Base-by-base conservation (phyloP, 2,113 vertebrate species). In the Columba livia region DNA sequence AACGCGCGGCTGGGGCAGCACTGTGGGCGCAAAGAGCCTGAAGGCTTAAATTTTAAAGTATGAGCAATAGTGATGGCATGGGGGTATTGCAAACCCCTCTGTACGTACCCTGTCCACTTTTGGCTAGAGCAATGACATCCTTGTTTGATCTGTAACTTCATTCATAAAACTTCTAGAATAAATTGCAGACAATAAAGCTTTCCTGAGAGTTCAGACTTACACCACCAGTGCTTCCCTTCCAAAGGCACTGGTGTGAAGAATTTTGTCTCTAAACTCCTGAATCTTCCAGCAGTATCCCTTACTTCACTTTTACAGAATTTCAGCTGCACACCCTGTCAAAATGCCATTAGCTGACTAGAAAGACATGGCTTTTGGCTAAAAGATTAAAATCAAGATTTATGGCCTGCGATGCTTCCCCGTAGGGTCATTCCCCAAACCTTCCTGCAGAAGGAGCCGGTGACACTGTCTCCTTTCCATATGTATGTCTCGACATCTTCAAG, bases 361-460 rank as follows among this genome's bases (percentile, higher is more conserved):
- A 51, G 65, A 54, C 31, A 75, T 5, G 20, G 58, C 26, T 93
- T 90, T 92, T 72, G 74, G 53, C 78, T 87, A 34, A 73, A 80
- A 84, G 66, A 71, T 57, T 92, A 69, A 84, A 86, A 80, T 64
- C 18, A 64, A 93, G 61, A 81, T 94, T 96, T 94, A 79, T 85
- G 48, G 60, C 31, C 72, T 62, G 34, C 69, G 61, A 58, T 74
- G 61, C 36, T 66, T 94, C 48, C 74, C 56, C 56, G 48, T 83
- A 18, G 21, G 56, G 65, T 74, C 20, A 54, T 92, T 93, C 72
- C 69, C 78, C 65, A 87, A 77, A 69, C 14, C 51, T 62, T 31
- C 47, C 29, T 34, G 50, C 57, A 70, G 75, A 42, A 84, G 60
- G 65, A 64, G 38, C 24, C 61, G 36, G 19, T 80, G 57, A 66